These are phyloP conservation scores for Rhagophthalmus giganteus DNA, from an alignment of 2,888 invertebrate genomes.

Conservation along the genomic window DNA sequence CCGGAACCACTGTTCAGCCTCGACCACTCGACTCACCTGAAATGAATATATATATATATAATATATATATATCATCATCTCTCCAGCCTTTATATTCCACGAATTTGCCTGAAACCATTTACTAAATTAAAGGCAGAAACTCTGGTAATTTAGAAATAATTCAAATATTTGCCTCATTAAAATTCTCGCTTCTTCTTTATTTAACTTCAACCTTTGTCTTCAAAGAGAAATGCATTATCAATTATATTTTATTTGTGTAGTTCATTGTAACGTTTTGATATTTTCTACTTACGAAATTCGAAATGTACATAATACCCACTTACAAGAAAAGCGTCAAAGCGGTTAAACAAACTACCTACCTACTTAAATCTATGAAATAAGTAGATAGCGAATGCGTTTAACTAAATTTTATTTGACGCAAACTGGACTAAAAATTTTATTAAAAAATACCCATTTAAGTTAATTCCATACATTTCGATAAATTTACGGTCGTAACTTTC, in stretches of 20 bases:
- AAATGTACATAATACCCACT: too few species aligned
- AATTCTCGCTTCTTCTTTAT: constrained; percentile 14
- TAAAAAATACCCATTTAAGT: too few species aligned
- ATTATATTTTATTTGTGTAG: constrained; percentile 20
- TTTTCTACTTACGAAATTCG: too few species aligned
- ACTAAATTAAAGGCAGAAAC: constrained; percentile 22
- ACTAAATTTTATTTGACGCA: too few species aligned
- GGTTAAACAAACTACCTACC: too few species aligned
- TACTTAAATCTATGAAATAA: too few species aligned
- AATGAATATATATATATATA: constrained; percentile 42
- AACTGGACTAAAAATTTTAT: too few species aligned
- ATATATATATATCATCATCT: constrained; percentile 8
- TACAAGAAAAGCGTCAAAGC: too few species aligned
- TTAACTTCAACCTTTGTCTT: constrained; percentile 9
- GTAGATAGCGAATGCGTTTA: too few species aligned
- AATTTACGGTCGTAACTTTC: too few species aligned
- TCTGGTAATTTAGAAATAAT: constrained; percentile 18
- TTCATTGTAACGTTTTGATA: constrained; percentile 7
- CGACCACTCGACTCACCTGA: constrained; percentile 76
- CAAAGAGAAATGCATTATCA: constrained; percentile 12
- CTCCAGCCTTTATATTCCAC: constrained; percentile 5
- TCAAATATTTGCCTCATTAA: constrained; percentile 26
- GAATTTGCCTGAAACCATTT: constrained; percentile 17
- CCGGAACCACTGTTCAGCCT: constrained; percentile 88
- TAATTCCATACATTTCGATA: too few species aligned